Percentiles rank a stretch among this genome's conserved stretches.
Evolutionary conservation across 2,888 invertebrate species (phyloP).

Genomic region (Clistopyga incitator): DNA sequence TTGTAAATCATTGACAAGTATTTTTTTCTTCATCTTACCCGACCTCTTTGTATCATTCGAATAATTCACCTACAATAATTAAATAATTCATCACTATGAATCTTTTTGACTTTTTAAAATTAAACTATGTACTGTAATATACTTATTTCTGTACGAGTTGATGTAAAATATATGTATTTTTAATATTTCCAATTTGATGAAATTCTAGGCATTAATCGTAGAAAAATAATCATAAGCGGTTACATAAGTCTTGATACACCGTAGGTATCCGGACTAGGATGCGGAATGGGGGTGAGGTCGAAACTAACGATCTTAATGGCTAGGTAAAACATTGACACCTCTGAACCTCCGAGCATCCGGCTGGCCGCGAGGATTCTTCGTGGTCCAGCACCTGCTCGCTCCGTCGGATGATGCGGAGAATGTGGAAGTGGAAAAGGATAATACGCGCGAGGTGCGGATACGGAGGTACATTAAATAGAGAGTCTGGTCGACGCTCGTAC

Average conservation of each 20-base stretch:
- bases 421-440: conserved; percentile 40
- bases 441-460: conserved; percentile 34
- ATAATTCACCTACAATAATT: no score
- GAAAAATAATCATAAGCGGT: neutral
- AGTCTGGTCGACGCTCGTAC: neutral
- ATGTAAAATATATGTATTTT: no score
- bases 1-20: no score
- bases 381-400: conserved; percentile 36
- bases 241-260: conserved; percentile 1
- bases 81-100: no score
- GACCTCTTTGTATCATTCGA: no score
- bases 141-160: no score
- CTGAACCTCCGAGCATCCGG: conserved; percentile 35
- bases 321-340: conserved; percentile 83
- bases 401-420: conserved; percentile 7
- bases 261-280: neutral
- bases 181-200: no score
- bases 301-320: conserved; percentile 76
- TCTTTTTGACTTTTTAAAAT: no score
- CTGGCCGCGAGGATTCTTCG: conserved; percentile 35
- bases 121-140: no score
- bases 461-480: conserved; percentile 31
- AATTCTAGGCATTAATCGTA: no score
- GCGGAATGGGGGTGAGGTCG: conserved; percentile 22
- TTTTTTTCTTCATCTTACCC: no score